A percentile compares a stretch with the other conserved stretches of the same genome.
Conservation (phyloP, 2,113 vertebrate species). For the Dipodomys stephensi region DNA sequence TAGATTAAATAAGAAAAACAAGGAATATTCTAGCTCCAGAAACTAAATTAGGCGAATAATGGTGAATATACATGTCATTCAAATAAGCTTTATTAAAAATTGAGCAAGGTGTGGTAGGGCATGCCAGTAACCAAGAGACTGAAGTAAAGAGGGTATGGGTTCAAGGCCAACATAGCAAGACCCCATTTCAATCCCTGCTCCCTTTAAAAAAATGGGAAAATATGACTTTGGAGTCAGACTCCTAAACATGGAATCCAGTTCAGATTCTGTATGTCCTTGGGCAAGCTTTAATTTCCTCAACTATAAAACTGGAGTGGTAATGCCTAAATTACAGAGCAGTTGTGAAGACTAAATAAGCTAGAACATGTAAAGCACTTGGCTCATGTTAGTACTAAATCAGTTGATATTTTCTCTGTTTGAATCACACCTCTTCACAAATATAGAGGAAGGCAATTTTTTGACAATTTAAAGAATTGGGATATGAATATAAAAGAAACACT, state of each 20-base stretch:
- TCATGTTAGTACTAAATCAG: not conserved
- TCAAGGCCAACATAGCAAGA: not conserved
- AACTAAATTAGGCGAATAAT: slow-evolving; percentile 38
- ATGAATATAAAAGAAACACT: not conserved
- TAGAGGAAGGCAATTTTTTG: not conserved
- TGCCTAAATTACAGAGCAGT: not conserved
- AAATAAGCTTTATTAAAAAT: slow-evolving; percentile 25
- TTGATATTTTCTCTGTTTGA: not conserved
- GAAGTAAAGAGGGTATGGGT: not conserved
- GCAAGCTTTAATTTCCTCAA: not conserved
- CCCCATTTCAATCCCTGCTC: not conserved
- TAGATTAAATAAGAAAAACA: slow-evolving; percentile 17
- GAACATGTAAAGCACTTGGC: not conserved
- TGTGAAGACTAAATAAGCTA: not conserved
- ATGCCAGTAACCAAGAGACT: not conserved
- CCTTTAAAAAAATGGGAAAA: not conserved
- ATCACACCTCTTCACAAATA: not conserved
- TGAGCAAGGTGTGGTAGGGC: not conserved
- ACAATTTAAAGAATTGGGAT: not conserved
- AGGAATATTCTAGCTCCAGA: not conserved
- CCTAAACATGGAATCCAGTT: not conserved
- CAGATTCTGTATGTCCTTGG: not conserved
- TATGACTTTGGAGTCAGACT: not conserved
- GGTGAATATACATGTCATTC: not conserved
- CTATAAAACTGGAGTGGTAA: not conserved